Evolutionary conservation across 2,113 vertebrate genomes (phyloP).

Genomic region (Varanus salvator): DNA sequence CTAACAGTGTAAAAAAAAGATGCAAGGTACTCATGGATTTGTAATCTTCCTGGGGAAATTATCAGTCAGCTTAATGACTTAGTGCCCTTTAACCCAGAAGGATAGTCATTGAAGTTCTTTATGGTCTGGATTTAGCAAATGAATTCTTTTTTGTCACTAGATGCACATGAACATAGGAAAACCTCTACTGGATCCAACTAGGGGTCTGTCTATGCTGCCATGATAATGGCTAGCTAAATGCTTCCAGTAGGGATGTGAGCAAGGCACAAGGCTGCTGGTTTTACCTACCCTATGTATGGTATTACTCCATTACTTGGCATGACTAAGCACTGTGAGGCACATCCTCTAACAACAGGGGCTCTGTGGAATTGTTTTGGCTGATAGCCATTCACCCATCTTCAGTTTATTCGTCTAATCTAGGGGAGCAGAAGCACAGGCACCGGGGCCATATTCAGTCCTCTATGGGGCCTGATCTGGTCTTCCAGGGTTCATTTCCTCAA

Average conservation of each 20-base stretch:
- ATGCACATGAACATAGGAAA: not conserved
- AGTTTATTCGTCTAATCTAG: not conserved
- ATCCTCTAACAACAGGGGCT: not conserved
- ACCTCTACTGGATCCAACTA: not conserved
- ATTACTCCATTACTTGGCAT: not conserved
- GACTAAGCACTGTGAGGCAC: not conserved
- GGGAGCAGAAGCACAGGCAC: no score
- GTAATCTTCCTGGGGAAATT: not conserved
- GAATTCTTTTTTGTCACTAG: not conserved
- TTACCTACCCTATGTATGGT: not conserved
- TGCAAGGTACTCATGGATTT: not conserved
- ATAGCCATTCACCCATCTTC: not conserved
- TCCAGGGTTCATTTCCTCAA: no score
- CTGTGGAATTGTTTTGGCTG: not conserved
- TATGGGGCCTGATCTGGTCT: no score
- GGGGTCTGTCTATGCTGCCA: not conserved
- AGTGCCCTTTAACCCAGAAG: not conserved
- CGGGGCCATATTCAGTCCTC: no score
- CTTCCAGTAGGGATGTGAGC: not conserved
- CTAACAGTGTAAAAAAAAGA: not conserved
- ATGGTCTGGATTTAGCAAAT: not conserved
- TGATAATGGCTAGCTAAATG: not conserved
- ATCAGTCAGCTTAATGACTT: not conserved
- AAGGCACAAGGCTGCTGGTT: not conserved
- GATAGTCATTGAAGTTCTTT: not conserved